Evolutionary conservation across 1,140 invertebrate genomes (phyloP).

Genomic region (Atta colombica): DNA sequence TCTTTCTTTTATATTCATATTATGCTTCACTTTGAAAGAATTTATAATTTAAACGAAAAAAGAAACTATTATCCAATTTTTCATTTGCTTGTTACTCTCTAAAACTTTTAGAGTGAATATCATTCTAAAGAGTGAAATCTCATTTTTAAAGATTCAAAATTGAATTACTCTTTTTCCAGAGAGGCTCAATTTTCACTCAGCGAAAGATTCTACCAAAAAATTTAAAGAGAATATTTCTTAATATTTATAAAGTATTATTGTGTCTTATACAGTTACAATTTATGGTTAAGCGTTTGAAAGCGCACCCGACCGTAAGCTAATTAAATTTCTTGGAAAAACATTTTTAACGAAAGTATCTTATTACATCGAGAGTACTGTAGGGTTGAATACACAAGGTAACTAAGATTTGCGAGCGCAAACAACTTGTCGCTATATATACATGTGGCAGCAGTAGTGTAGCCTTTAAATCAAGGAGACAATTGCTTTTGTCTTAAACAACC

Average conservation of each 20-base stretch:
- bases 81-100: background rate
- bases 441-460: background rate
- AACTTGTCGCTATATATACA: constrained; percentile 39
- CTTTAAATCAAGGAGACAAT: constrained; percentile 42
- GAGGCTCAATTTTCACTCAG: no score
- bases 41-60: background rate
- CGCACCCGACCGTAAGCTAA: background rate
- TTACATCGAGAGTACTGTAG: background rate
- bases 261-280: background rate
- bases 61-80: background rate
- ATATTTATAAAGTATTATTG: constrained; percentile 10
- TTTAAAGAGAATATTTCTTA: background rate
- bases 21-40: background rate
- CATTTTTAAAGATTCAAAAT: no score
- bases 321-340: constrained; percentile 40
- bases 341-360: constrained; percentile 13
- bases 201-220: no score
- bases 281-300: background rate
- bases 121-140: no score
- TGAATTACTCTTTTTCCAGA: no score
- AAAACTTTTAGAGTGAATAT: no score
- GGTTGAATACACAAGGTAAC: constrained; percentile 23
- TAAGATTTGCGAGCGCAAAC: constrained; percentile 56
- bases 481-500: constrained; percentile 26
- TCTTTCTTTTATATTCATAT: background rate